phyloP scores from a whole-genome alignment of 1,140 invertebrate species.

The Leptoteleia sp. region DNA sequence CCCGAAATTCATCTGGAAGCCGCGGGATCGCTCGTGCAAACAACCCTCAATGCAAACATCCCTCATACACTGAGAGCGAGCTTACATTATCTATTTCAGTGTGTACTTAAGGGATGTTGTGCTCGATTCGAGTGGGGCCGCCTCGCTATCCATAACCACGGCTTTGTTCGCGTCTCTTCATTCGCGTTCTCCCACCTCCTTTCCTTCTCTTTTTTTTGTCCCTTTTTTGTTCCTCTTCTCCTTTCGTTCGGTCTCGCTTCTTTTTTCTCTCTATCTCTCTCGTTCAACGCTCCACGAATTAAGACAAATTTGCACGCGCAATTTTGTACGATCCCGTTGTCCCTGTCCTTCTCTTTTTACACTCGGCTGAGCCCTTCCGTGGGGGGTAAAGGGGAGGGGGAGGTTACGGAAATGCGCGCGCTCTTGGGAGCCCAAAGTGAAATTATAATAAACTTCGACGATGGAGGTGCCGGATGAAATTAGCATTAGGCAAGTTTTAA shows the following conservation, averaged over 20 bases:
- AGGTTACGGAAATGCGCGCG: conserved; percentile 27
- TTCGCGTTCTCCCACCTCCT: conserved; percentile 4
- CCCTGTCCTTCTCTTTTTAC: conserved; percentile 13
- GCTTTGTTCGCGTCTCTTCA: conserved; percentile 58
- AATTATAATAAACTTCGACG: conserved; percentile 51
- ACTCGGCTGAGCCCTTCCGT: conserved; percentile 7
- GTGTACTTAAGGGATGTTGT: conserved; percentile 75
- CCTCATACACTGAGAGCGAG: conserved; percentile 69
- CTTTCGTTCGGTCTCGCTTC: conserved; percentile 3
- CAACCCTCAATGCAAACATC: conserved; percentile 75
- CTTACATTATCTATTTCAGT: conserved; percentile 77
- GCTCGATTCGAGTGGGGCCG: conserved; percentile 62
- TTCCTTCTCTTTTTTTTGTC: conserved; percentile 5
- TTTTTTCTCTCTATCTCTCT: not conserved
- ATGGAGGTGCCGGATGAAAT: conserved; percentile 38
- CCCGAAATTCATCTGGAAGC: conserved; percentile 67
- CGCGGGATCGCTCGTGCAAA: conserved; percentile 73
- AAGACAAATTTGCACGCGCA: conserved; percentile 56
- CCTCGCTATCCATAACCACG: conserved; percentile 56
- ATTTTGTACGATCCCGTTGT: conserved; percentile 29
- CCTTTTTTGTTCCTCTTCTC: no score
- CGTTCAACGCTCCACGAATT: conserved; percentile 28
- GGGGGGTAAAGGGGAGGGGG: no score
- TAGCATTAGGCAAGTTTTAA: conserved; percentile 49
- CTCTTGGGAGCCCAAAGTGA: conserved; percentile 2